Evolutionary conservation across 2,113 vertebrate species (phyloP).

Genomic region (Mus musculus): DNA sequence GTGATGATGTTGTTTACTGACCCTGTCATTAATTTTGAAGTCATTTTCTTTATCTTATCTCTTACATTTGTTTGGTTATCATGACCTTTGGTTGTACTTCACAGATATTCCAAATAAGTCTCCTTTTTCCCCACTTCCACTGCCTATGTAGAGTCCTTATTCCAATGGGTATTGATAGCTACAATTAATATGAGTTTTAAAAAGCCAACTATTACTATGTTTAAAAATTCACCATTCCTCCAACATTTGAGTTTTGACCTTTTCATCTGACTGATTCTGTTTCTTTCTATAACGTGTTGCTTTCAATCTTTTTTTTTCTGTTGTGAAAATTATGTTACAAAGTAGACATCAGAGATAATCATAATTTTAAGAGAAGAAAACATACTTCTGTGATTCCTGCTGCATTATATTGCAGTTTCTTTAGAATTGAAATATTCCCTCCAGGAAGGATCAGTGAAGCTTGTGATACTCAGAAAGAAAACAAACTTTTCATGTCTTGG

Average conservation of each 20-base stretch:
- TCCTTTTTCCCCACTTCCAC: neutral
- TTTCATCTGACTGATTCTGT: neutral
- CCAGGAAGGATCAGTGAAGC: neutral
- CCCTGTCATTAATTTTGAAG: neutral
- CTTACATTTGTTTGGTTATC: neutral
- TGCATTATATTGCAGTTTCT: neutral
- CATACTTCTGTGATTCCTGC: neutral
- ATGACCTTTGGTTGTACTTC: neutral
- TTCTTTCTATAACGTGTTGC: neutral
- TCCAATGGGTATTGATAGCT: neutral
- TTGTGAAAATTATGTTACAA: neutral
- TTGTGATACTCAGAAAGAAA: neutral
- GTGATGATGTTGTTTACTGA: neutral
- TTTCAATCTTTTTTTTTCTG: neutral
- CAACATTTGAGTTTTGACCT: neutral
- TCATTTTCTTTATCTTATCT: neutral
- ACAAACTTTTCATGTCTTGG: neutral
- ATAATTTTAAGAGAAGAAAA: neutral
- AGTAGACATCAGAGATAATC: neutral
- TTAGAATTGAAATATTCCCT: neutral
- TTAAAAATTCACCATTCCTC: neutral
- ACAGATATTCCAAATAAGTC: neutral
- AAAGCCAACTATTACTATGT: neutral
- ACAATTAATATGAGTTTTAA: neutral
- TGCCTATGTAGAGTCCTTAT: neutral